A percentile compares a stretch with the other conserved stretches of the same genome.
phyloP scores from a whole-genome alignment of 2,113 vertebrate species.

The Hippolais icterina region DNA sequence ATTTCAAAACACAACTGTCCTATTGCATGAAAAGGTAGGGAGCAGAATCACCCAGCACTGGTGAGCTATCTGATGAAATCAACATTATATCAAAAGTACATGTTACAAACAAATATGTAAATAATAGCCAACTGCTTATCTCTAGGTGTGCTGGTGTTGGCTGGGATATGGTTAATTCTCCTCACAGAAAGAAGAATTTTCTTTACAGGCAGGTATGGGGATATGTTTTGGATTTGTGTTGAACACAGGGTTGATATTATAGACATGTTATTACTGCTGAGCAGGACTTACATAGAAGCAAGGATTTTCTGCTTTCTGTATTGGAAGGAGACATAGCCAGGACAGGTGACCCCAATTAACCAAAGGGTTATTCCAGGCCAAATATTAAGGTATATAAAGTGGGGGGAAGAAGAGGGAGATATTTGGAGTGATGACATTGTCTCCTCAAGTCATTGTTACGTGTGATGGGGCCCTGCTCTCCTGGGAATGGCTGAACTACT shows the following conservation, averaged over 20 bases:
- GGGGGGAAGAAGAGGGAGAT: neutral
- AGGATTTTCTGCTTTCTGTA: neutral
- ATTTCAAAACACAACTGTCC: neutral
- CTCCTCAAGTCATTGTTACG: neutral
- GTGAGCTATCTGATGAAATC: neutral
- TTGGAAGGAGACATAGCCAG: neutral
- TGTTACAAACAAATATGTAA: neutral
- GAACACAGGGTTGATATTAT: neutral
- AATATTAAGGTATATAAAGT: neutral
- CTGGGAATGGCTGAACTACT: neutral
- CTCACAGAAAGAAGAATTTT: neutral
- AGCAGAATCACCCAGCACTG: neutral
- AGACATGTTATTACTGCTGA: neutral
- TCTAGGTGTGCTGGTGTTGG: neutral
- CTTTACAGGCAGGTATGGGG: neutral
- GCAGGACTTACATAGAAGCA: neutral
- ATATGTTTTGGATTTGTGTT: neutral
- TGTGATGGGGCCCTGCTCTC: neutral
- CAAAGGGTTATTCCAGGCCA: neutral
- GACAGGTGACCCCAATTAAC: neutral
- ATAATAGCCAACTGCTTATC: neutral
- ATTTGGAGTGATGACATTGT: neutral
- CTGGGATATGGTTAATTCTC: neutral
- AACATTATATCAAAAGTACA: neutral
- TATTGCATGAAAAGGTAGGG: fast-evolving